Evolutionary conservation across 1,140 invertebrate species (phyloP).

Genomic region (Drosophila quadrilineata): DNA sequence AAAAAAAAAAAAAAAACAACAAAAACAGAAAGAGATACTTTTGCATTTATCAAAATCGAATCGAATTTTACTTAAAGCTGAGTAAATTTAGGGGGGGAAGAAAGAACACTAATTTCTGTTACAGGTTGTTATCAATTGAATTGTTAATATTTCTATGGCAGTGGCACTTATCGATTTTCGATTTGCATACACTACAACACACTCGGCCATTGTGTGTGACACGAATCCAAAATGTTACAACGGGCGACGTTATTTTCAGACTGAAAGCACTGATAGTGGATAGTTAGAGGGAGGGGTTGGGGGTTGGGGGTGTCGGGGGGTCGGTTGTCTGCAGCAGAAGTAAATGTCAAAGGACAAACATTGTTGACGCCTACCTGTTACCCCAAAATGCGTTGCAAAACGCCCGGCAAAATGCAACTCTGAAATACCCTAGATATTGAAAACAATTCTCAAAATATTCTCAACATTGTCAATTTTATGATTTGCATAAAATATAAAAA

Average conservation of each 20-base stretch:
- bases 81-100: background rate
- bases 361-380: constrained; percentile 53
- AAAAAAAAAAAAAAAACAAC: too few relatives aligned
- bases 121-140: constrained; percentile 30
- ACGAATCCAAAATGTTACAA: constrained; percentile 45
- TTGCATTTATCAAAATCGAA: background rate
- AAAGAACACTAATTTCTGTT: too few relatives aligned
- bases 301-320: background rate
- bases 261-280: background rate
- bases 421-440: constrained; percentile 1
- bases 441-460: background rate
- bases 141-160: constrained; percentile 6
- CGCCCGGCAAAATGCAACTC: background rate
- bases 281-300: background rate
- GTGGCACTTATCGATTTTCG: constrained; percentile 63
- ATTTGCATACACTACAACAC: constrained; percentile 45
- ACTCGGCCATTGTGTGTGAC: constrained; percentile 32
- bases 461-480: too few relatives aligned
- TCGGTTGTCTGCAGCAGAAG: constrained; percentile 11
- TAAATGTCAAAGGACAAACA: constrained; percentile 69
- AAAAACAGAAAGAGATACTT: background rate
- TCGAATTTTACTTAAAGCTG: background rate
- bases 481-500: too few relatives aligned
- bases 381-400: constrained; percentile 26
- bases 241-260: constrained; percentile 13